Evolutionary conservation across 2,797 vertebrate species (phyloP), one percentile per base, ranked within the genome.

Genomic region (Cuniculus paca): DNA sequence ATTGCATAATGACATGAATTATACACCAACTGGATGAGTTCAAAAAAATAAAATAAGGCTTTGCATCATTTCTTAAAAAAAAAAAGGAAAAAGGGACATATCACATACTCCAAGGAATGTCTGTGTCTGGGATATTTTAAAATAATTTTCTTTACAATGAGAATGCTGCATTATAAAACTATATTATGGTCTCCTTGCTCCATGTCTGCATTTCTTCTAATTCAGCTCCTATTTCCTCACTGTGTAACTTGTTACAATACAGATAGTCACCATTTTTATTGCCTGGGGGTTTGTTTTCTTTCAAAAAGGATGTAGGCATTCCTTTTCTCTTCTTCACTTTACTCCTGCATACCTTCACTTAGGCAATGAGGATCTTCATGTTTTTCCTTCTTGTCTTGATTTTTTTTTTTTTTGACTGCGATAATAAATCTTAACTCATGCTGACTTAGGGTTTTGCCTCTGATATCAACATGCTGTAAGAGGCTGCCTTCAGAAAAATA

Each of bases 221-320:
- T 61, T 97, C 86, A 68, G 0, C 54, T 54, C 36, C 54, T 11
- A n/a, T 78, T 95, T 95, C 42, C 72, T 95, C 34, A 79, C 19
- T 85, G 34, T 61, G 50, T 94, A 54, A 94, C 52, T 17, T 88
- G 52, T 92, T 92, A 68, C 28, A 87, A 48, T 77, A 79, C 92
- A 93, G 79, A 77, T 19, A 91, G 39, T 79, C 5, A 39, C 9
- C 14, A 20, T 72, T n/a, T 81, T 79, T 88, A 90, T 78, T 31
- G 22, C 68, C 11, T 22, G 26, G 14, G 39, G n/a, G 3, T n/a
- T 89, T 92, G 9, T 68, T 88, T 94, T 92, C 75, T 92, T 84
- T 85, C 87, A 74, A 70, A 82, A 92, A 58, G 42, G 28, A 79
- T 56, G 34, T 20, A 83, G 34, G 19, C 14, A 39, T 90, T 75